phyloP scores from a whole-genome alignment of 2,797 vertebrate species.

The Remorina albescens region DNA sequence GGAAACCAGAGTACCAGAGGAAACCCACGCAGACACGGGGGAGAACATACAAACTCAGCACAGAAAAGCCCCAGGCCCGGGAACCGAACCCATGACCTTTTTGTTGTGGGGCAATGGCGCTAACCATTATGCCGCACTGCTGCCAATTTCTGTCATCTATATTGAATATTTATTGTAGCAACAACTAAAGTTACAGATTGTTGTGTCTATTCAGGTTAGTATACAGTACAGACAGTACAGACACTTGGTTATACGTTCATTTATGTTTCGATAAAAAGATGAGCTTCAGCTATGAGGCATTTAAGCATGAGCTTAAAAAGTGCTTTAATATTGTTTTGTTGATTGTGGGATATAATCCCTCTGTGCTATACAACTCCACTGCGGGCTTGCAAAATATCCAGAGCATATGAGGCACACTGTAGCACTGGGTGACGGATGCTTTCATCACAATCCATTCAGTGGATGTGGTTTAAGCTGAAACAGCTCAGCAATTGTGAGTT shows the following conservation, averaged over 20 bases:
- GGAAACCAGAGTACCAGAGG: too few relatives aligned
- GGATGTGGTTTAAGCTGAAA: background rate
- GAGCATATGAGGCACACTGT: background rate
- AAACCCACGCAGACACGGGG: too few relatives aligned
- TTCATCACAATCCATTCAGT: background rate
- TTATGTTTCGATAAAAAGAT: background rate
- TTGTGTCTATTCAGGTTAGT: background rate
- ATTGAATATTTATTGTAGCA: background rate
- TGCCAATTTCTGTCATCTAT: too few relatives aligned
- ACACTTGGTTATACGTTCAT: background rate
- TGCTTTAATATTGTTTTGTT: too few relatives aligned
- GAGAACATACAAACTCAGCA: too few relatives aligned
- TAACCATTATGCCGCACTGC: too few relatives aligned
- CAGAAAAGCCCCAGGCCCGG: too few relatives aligned
- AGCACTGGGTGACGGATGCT: conserved; percentile 3
- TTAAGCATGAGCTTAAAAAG: background rate
- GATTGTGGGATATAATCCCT: background rate
- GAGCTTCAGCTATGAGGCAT: background rate
- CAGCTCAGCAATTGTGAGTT: conserved; percentile 9
- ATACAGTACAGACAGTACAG: too few relatives aligned
- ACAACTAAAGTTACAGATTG: background rate
- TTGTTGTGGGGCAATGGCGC: too few relatives aligned
- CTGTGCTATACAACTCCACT: background rate
- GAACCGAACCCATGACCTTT: too few relatives aligned
- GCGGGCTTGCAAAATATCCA: background rate